Evolutionary conservation across 2,797 vertebrate genomes (phyloP).

Genomic region (Chelon labrosus): DNA sequence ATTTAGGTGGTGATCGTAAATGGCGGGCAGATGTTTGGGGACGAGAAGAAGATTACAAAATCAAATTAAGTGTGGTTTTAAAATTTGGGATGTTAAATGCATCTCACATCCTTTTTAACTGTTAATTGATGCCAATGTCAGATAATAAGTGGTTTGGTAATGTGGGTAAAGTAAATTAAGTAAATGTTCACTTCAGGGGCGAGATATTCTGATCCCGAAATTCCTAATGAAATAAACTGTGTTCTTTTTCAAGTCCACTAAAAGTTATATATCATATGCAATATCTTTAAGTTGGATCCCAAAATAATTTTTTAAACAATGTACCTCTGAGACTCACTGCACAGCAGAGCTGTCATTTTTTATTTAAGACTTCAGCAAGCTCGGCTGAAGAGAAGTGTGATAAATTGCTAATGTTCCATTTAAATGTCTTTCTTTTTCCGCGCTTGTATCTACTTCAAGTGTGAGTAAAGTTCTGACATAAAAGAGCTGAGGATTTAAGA

Average conservation of each 20-base stretch:
- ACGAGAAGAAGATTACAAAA: too few species aligned
- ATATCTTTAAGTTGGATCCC: constrained; percentile 9
- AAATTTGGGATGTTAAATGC: too few species aligned
- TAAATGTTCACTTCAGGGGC: too few species aligned
- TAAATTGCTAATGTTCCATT: constrained; percentile 78
- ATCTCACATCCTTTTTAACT: too few species aligned
- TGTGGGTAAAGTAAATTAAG: too few species aligned
- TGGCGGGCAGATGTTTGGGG: not conserved
- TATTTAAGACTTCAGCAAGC: constrained; percentile 60
- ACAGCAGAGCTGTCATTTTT: constrained; percentile 32
- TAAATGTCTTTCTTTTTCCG: constrained; percentile 67
- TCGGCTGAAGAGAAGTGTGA: constrained; percentile 65
- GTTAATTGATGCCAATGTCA: too few species aligned
- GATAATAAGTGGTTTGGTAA: too few species aligned
- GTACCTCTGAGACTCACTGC: constrained; percentile 36
- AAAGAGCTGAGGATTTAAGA: constrained; percentile 81
- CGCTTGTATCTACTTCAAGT: constrained; percentile 59
- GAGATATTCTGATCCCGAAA: too few species aligned
- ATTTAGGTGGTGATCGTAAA: not conserved
- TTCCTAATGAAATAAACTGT: too few species aligned
- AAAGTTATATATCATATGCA: constrained; percentile 2
- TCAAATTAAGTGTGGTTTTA: too few species aligned
- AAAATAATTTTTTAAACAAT: constrained; percentile 33
- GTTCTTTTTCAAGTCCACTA: too few species aligned
- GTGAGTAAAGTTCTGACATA: constrained; percentile 77